Evolutionary conservation across 23 tunicate species (phyloP).

Genomic region (Aplidium turbinatum): DNA sequence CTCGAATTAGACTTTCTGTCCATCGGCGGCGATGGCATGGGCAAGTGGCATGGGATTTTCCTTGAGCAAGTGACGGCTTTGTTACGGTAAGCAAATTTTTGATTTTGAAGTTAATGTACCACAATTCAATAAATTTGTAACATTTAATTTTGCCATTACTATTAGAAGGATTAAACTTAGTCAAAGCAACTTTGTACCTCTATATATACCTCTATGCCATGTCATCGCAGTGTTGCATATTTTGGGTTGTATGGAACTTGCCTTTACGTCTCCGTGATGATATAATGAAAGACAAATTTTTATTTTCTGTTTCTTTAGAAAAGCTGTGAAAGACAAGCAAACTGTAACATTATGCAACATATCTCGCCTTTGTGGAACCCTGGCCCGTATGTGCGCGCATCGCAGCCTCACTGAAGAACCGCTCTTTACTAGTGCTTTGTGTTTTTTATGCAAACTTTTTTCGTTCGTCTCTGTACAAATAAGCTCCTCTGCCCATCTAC

Average conservation of each 20-base stretch:
- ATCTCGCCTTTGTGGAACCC: not conserved
- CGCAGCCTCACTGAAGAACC: not conserved
- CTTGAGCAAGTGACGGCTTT: not conserved
- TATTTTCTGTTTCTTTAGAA: no score
- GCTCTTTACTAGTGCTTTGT: slow-evolving; percentile 8
- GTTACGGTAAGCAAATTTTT: slow-evolving; percentile 4
- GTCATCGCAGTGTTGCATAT: no score
- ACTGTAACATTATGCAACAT: no score
- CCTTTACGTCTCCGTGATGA: no score
- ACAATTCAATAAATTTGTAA: no score
- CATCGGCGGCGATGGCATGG: not conserved
- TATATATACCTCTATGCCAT: no score
- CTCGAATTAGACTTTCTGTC: not conserved
- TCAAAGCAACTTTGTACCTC: not conserved
- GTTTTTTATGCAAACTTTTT: slow-evolving; percentile 27
- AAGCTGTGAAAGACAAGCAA: no score
- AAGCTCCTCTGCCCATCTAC: slow-evolving; percentile 23
- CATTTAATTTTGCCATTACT: not conserved
- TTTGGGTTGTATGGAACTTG: no score
- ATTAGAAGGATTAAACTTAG: not conserved
- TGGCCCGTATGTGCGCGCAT: not conserved
- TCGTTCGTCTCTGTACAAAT: not conserved
- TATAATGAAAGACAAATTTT: no score
- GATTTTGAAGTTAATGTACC: not conserved
- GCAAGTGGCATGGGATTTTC: not conserved